phyloP scores from a whole-genome alignment of 1,140 invertebrate genomes.

The Sarcophaga peregrina region DNA sequence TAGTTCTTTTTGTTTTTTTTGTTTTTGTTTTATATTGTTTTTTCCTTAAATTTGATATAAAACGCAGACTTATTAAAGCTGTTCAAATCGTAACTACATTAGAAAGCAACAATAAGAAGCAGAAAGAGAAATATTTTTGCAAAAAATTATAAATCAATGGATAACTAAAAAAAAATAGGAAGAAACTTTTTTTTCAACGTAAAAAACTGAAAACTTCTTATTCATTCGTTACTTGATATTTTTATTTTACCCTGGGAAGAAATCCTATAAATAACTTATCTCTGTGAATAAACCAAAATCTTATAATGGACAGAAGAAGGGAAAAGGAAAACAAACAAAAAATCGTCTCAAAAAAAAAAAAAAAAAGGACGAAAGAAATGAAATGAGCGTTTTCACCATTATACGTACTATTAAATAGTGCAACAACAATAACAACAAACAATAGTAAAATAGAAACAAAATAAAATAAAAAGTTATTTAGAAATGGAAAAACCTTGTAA shows the following conservation, averaged over 20 bases:
- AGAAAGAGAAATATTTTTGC: not conserved
- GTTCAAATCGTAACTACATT: no score
- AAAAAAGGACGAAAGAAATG: not conserved
- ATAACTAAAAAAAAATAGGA: no score
- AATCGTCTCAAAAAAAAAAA: not conserved
- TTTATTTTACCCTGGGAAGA: not conserved
- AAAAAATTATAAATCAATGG: not conserved
- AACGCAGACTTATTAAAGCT: no score
- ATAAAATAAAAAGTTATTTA: conserved; percentile 22
- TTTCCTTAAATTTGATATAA: no score
- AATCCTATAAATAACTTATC: conserved; percentile 41
- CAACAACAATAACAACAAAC: not conserved
- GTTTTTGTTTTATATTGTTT: no score
- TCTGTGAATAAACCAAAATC: not conserved
- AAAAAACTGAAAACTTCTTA: no score
- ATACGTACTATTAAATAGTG: conserved; percentile 2
- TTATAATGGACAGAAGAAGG: conserved; percentile 19
- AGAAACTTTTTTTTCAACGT: no score
- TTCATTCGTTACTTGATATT: no score
- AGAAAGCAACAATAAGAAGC: not conserved
- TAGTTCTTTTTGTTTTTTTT: no score
- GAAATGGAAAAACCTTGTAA: conserved; percentile 28
- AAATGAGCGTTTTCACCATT: conserved; percentile 1
- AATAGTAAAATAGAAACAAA: not conserved
- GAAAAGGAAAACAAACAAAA: not conserved